Evolutionary conservation across 2,888 invertebrate species (phyloP).

Genomic region (Lochmaea crataegi): DNA sequence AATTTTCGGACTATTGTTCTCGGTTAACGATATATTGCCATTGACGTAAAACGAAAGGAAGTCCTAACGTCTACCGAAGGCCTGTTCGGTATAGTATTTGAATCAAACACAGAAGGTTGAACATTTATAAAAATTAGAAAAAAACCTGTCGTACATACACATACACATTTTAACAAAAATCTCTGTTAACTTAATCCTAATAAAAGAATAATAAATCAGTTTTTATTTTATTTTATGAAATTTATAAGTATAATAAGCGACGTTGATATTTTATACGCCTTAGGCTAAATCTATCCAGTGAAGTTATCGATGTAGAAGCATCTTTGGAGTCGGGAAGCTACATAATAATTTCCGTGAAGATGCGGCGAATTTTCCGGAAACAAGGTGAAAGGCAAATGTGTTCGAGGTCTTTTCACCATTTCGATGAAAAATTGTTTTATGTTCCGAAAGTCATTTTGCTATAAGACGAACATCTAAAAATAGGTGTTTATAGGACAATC

Average conservation of each 20-base stretch:
- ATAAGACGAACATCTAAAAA: constrained; percentile 17
- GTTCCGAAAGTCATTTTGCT: constrained; percentile 26
- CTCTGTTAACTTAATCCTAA: too few species aligned
- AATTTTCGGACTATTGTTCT: too few species aligned
- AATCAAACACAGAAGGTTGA: too few species aligned
- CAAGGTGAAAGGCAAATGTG: constrained; percentile 16
- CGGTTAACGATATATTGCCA: too few species aligned
- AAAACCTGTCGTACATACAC: too few species aligned
- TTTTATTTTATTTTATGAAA: not conserved
- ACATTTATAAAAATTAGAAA: too few species aligned
- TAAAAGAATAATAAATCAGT: not conserved
- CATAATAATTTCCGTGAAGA: constrained; percentile 13
- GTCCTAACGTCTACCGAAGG: too few species aligned
- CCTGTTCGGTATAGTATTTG: too few species aligned
- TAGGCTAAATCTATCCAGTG: not conserved
- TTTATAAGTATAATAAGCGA: not conserved
- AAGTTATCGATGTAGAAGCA: constrained; percentile 4
- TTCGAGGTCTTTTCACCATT: constrained; percentile 3
- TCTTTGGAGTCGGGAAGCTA: constrained; percentile 12
- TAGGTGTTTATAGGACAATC: constrained; percentile 21
- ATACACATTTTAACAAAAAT: too few species aligned
- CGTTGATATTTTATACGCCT: not conserved
- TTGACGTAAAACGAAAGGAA: too few species aligned
- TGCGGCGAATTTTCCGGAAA: constrained; percentile 7
- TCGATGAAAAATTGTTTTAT: constrained; percentile 32